Conservation (phyloP, 2,113 vertebrate species). For the Sminthopsis crassicaudata region DNA sequence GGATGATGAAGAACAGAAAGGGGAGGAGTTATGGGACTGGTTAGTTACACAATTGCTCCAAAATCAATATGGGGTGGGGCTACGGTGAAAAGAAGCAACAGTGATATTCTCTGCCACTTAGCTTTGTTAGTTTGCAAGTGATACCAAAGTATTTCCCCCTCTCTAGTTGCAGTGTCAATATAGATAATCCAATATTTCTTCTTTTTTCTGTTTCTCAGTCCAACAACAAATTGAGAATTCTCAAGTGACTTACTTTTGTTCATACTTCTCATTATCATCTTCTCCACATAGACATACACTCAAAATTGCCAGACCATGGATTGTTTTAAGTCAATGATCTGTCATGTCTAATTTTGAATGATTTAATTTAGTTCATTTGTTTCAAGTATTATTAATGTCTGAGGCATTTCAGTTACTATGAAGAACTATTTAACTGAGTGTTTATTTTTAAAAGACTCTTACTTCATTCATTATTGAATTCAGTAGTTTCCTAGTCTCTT, state of each 20-base stretch:
- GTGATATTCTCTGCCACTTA: not conserved
- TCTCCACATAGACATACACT: no score
- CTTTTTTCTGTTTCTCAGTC: not conserved
- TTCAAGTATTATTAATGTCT: not conserved
- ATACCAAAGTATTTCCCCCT: not conserved
- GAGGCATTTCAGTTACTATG: not conserved
- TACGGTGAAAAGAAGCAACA: not conserved
- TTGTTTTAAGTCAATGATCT: not conserved
- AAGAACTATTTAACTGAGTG: constrained; percentile 25
- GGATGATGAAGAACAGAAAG: not conserved
- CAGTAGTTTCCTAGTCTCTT: constrained; percentile 19
- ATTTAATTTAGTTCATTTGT: not conserved
- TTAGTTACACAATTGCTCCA: not conserved
- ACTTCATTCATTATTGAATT: constrained; percentile 8
- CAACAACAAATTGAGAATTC: not conserved
- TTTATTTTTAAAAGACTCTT: constrained; percentile 43
- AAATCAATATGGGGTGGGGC: not conserved
- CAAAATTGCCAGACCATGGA: not conserved
- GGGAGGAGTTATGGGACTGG: not conserved
- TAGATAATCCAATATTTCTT: not conserved
- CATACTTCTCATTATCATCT: not conserved
- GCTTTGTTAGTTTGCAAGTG: not conserved
- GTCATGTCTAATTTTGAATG: not conserved
- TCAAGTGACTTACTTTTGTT: not conserved
- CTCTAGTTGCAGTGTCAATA: not conserved